Evolutionary conservation across 2,888 invertebrate genomes (phyloP).

Genomic region (Tinea pellionella): DNA sequence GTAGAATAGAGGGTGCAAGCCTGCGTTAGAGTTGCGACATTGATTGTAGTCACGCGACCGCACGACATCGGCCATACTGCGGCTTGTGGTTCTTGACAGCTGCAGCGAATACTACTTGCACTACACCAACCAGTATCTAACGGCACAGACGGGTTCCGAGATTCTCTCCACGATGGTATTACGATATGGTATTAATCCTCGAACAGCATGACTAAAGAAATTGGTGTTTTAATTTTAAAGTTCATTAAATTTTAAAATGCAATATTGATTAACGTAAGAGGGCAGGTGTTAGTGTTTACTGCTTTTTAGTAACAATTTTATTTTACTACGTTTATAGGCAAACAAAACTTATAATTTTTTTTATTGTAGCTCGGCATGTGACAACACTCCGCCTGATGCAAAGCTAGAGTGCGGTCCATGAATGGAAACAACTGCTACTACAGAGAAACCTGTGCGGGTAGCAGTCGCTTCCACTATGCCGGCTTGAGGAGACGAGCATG

Average conservation of each 20-base stretch:
- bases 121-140: not conserved
- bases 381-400: too few relatives aligned
- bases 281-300: not conserved
- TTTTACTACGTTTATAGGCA: too few relatives aligned
- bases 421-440: too few relatives aligned
- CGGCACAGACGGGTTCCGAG: slow-evolving; percentile 1
- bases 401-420: too few relatives aligned
- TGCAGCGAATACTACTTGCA: not conserved
- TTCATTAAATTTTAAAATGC: slow-evolving; percentile 20
- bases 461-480: too few relatives aligned
- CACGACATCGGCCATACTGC: slow-evolving; percentile 3
- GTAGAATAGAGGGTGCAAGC: not conserved
- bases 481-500: too few relatives aligned
- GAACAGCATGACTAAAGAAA: slow-evolving; percentile 20
- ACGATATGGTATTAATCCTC: not conserved
- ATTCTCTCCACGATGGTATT: not conserved
- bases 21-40: slow-evolving; percentile 2
- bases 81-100: not conserved
- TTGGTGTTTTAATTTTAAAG: too few relatives aligned
- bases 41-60: slow-evolving; percentile 9
- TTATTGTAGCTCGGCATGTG: too few relatives aligned
- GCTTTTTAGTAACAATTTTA: not conserved
- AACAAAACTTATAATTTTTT: too few relatives aligned
- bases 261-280: slow-evolving; percentile 16
- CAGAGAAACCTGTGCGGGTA: too few relatives aligned